Evolutionary conservation across 2,888 invertebrate species (phyloP).

Genomic region (Phaedon cochleariae): DNA sequence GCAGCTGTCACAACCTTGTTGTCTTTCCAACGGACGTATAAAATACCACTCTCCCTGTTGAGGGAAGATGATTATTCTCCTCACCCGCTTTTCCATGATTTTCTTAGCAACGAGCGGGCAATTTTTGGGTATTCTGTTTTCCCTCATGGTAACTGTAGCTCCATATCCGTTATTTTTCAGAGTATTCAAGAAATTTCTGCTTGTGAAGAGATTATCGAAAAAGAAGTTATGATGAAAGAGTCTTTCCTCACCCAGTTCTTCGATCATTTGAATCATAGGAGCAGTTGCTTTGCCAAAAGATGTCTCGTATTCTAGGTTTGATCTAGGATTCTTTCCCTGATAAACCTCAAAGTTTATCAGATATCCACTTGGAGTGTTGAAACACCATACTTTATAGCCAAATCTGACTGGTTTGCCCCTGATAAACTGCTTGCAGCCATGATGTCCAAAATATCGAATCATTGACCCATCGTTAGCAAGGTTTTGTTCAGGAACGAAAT

Average conservation of each 20-base stretch:
- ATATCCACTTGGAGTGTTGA: conserved; percentile 24
- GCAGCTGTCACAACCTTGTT: conserved; percentile 47
- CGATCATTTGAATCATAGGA: conserved; percentile 18
- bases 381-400: conserved; percentile 21
- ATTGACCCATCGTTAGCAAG: conserved; percentile 24
- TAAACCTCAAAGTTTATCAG: conserved; percentile 33
- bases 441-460: conserved; percentile 18
- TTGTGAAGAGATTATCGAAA: conserved; percentile 34
- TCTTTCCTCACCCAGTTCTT: no score
- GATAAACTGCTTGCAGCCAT: conserved; percentile 32
- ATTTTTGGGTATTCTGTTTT: conserved; percentile 5
- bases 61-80: conserved; percentile 20
- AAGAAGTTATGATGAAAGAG: conserved; percentile 19
- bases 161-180: conserved; percentile 13
- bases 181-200: conserved; percentile 4
- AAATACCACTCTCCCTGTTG: conserved; percentile 29
- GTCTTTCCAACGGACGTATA: conserved; percentile 46
- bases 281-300: conserved; percentile 21
- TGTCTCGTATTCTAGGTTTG: conserved; percentile 13
- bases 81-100: no score
- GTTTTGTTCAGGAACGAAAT: conserved; percentile 19
- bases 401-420: conserved; percentile 32
- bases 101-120: conserved; percentile 9
- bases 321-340: conserved; percentile 27
- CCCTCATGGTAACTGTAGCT: conserved; percentile 20